phyloP scores from a whole-genome alignment of 1,140 invertebrate species.

The Scaptomyza pallida region DNA sequence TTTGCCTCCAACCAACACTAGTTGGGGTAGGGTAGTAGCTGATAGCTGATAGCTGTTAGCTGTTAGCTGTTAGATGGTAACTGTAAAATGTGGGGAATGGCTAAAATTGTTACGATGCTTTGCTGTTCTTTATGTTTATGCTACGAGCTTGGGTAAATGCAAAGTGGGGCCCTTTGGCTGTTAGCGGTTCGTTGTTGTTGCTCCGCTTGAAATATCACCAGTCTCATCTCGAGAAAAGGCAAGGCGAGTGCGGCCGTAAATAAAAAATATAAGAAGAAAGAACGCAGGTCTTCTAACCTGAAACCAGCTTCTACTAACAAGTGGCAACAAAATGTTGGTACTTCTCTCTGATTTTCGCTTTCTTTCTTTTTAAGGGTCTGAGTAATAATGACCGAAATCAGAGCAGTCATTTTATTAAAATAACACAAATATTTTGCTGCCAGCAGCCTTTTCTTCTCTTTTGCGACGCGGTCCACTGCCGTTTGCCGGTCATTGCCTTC shows the following conservation, averaged over 20 bases:
- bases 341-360: not conserved
- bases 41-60: conserved; percentile 17
- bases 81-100: conserved; percentile 13
- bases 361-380: conserved; percentile 4
- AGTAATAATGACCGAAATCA: conserved; percentile 70
- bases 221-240: conserved; percentile 16
- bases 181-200: not conserved
- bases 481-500: conserved; percentile 69
- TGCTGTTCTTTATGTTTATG: not conserved
- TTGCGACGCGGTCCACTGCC: conserved; percentile 45
- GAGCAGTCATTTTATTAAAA: conserved; percentile 73
- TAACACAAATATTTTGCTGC: conserved; percentile 75
- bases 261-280: conserved; percentile 38
- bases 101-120: not conserved
- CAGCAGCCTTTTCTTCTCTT: conserved; percentile 48
- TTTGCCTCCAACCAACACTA: not conserved
- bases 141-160: conserved; percentile 40
- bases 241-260: conserved; percentile 47
- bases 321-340: not conserved
- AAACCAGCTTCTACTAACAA: conserved; percentile 2
- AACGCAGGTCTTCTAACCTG: not conserved
- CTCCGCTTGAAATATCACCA: conserved; percentile 54
- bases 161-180: conserved; percentile 50
- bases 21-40: conserved; percentile 3
- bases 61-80: conserved; percentile 6